Evolutionary conservation across 2,797 vertebrate species (phyloP).

Genomic region (Pantherophis vulpinus): DNA sequence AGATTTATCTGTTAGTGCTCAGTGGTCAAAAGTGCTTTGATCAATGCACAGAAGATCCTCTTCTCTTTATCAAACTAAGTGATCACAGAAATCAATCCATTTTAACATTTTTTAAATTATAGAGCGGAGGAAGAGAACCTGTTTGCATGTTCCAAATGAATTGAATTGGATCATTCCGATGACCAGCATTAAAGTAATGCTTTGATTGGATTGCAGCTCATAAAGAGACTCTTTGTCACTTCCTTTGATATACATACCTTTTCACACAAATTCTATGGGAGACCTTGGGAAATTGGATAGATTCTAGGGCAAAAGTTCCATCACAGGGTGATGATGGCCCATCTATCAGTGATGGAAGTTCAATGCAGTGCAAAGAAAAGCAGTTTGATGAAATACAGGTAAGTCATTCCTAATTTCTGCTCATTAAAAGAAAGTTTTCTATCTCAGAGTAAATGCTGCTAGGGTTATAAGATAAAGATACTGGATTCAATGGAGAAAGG

Average conservation of each 20-base stretch:
- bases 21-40: not conserved
- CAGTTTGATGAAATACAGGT: not conserved
- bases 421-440: not conserved
- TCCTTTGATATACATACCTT: not conserved
- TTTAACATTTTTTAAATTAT: not conserved
- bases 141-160: not conserved
- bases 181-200: not conserved
- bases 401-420: not conserved
- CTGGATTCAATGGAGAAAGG: not conserved
- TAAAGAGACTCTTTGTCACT: not conserved
- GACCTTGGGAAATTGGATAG: not conserved
- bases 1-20: not conserved
- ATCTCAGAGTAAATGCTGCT: not conserved
- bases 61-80: not conserved
- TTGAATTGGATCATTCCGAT: not conserved
- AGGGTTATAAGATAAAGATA: not conserved
- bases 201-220: not conserved
- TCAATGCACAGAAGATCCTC: not conserved
- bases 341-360: not conserved
- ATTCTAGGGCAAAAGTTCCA: not conserved
- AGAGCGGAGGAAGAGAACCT: not conserved
- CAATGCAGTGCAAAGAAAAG: not conserved
- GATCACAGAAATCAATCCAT: not conserved
- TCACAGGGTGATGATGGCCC: not conserved
- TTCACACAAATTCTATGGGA: not conserved